Conservation (phyloP, 92 coral and sea anemone species). For the Zoanthus solanderi region DNA sequence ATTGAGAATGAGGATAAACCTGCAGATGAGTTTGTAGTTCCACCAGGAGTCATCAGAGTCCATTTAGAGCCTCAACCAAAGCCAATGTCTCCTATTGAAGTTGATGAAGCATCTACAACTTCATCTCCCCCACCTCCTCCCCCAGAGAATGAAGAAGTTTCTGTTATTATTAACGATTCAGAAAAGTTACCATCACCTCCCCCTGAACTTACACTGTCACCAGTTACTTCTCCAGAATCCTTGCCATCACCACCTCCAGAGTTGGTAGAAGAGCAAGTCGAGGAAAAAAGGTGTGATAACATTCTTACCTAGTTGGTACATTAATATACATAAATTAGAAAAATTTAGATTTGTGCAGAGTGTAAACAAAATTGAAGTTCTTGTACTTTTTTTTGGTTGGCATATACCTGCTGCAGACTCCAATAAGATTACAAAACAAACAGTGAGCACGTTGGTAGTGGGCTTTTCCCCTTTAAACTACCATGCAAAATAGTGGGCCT, state of each 20-base stretch:
- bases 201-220: slow-evolving; percentile 68
- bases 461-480: no score
- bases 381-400: no score
- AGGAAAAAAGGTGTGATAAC: slow-evolving; percentile 36
- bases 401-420: no score
- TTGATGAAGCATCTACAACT: slow-evolving; percentile 76
- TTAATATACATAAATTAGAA: no score
- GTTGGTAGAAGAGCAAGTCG: slow-evolving; percentile 62
- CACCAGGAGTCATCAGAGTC: slow-evolving; percentile 77
- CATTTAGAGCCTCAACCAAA: slow-evolving; percentile 82
- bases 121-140: slow-evolving; percentile 91
- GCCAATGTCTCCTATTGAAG: slow-evolving; percentile 90
- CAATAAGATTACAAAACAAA: no score
- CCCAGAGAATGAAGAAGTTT: slow-evolving; percentile 72
- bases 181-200: slow-evolving; percentile 92
- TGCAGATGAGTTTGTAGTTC: slow-evolving; percentile 67
- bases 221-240: slow-evolving; percentile 37
- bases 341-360: no score
- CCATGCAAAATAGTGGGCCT: no score
- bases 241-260: slow-evolving; percentile 95
- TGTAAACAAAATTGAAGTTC: no score
- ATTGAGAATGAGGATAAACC: slow-evolving; percentile 53
- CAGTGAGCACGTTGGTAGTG: no score
- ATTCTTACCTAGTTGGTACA: no score
- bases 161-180: slow-evolving; percentile 64